phyloP scores from a whole-genome alignment of 2,113 vertebrate genomes.

The Nicator chloris region DNA sequence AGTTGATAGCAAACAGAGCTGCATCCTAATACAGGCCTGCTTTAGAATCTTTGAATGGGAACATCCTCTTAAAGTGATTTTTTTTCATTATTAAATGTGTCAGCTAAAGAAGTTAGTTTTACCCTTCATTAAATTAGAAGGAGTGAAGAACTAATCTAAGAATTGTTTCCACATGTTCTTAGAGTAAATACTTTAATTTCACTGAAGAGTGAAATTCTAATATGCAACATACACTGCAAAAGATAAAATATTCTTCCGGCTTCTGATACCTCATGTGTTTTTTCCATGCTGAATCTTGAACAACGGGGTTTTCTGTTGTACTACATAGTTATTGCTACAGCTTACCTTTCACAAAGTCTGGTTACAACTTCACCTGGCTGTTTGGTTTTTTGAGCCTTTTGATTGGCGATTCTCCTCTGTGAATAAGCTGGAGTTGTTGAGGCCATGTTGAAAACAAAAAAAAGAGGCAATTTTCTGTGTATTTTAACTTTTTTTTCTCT shows the following conservation, averaged over 20 bases:
- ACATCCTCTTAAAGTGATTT: neutral
- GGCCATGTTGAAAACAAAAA: neutral
- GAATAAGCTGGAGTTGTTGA: slow-evolving; percentile 51
- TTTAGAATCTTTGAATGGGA: neutral
- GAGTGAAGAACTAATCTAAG: neutral
- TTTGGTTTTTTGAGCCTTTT: neutral
- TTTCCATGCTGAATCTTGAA: neutral
- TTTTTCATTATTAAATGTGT: neutral
- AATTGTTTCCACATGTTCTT: neutral
- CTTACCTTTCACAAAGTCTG: slow-evolving; percentile 59
- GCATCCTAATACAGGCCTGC: neutral
- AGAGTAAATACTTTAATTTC: neutral
- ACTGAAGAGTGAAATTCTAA: neutral
- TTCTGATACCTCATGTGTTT: neutral
- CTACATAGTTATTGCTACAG: neutral
- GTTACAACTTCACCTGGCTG: neutral
- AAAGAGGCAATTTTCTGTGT: neutral
- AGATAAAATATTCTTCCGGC: neutral
- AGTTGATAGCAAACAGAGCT: neutral
- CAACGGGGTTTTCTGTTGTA: neutral
- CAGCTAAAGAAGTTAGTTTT: neutral
- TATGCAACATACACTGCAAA: neutral
- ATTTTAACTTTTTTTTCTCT: neutral
- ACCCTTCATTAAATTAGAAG: neutral
- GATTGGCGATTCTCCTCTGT: slow-evolving; percentile 3